Conservation (phyloP, 2,797 vertebrate genomes). For the Urocyon cinereoargenteus region DNA sequence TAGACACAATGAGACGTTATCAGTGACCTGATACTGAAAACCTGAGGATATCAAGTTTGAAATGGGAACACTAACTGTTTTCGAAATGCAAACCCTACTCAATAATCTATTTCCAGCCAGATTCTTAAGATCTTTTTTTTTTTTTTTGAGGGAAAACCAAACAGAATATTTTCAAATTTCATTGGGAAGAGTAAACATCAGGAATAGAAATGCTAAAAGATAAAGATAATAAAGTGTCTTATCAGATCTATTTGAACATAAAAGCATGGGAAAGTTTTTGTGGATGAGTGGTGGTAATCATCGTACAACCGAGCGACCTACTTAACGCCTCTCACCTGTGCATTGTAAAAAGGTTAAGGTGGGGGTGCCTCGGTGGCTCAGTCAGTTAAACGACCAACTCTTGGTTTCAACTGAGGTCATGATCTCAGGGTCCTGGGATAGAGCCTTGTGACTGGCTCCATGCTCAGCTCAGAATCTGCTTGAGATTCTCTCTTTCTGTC, state of each 20-base stretch:
- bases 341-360: neutral
- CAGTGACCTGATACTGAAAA: neutral
- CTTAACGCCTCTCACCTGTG: neutral
- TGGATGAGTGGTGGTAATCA: rapidly evolving
- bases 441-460: neutral
- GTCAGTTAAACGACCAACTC: neutral
- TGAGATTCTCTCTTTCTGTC: neutral
- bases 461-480: neutral
- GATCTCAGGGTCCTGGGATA: neutral
- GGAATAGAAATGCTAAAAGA: neutral
- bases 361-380: neutral
- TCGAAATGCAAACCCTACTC: neutral
- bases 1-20: neutral
- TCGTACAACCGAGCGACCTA: rapidly evolving
- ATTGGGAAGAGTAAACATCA: neutral
- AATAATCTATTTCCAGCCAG: neutral
- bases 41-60: neutral
- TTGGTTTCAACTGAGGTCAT: neutral
- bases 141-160: neutral
- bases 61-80: neutral
- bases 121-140: neutral
- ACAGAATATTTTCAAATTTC: neutral
- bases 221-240: neutral
- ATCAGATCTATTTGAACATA: no score
- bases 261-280: no score